Evolutionary conservation across 2,113 vertebrate species (phyloP), one percentile per base, ranked within the genome.

Genomic region (Calyptomena viridis): DNA sequence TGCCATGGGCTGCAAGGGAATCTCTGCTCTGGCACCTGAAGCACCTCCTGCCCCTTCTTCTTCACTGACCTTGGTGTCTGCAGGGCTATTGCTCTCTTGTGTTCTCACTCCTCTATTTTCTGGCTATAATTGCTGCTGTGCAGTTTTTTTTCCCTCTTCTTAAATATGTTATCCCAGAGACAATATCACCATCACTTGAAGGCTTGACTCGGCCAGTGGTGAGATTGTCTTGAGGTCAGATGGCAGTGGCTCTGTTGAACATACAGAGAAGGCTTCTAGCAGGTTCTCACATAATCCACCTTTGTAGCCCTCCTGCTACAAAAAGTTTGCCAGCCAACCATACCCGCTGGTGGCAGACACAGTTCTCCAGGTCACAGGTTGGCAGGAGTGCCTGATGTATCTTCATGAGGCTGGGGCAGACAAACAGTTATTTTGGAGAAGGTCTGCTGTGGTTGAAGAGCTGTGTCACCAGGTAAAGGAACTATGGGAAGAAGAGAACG

Each of bases 121-220:
- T n/a, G 24, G 6, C 39, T 69, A 30, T 7, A 6, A 8, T 16
- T 71, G 14, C n/a, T 55, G 18, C 14, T 15, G 8, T 28, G 40
- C 28, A 16, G 10, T 6, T 4, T 24, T 33, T 50, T 46, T 59
- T 22, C 2, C 5, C 5, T 4, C 5, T 58, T 71, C 5, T 6
- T 27, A 46, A 64, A 7, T 23, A 19, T 6, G 7, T 35, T 27
- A 14, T 46, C 37, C 14, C 7, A 39, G 37, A 40, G 30, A 7
- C 2, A 7, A 40, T 40, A 5, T 25, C 35, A 31, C 39, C 2
- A 2, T 21, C 0, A 42, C 0, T 14, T 50, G 24, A 33, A 83
- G 20, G 20, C 9, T 62, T 4, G 6, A 6, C 31, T 60, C 77
- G 31, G 8, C 23, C 37, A 28, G 14, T 11, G 2, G 8, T 14